Percentiles rank a stretch among this genome's conserved stretches.
These are phyloP conservation scores for Opisthocomus hoazin DNA, from an alignment of 2,113 vertebrate genomes.

Conservation along the genomic window DNA sequence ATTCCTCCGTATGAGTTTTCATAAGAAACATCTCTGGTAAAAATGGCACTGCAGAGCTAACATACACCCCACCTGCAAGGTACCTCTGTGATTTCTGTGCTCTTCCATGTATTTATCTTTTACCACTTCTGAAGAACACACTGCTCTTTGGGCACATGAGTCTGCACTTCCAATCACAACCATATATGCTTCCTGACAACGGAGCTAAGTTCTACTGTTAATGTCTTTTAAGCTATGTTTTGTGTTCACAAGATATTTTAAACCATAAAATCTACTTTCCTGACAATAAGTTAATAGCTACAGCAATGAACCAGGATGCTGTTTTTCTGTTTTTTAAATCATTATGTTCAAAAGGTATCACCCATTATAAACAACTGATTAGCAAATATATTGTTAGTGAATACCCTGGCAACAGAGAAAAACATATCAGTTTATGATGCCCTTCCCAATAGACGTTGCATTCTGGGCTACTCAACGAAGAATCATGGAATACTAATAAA, in stretches of 20 bases:
- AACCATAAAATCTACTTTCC: not conserved
- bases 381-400: not conserved
- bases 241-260: not conserved
- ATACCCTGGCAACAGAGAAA: not conserved
- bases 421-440: not conserved
- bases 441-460: not conserved
- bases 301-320: not conserved
- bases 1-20: not conserved
- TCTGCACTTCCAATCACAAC: not conserved
- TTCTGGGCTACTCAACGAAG: not conserved
- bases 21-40: not conserved
- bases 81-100: not conserved
- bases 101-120: not conserved
- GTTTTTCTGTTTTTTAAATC: too few species aligned
- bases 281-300: not conserved
- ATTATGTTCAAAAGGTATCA: not conserved
- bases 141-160: not conserved
- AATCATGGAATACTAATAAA: not conserved
- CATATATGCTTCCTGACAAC: not conserved
- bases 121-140: not conserved
- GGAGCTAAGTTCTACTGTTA: not conserved
- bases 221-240: not conserved
- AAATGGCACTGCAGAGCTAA: not conserved
- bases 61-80: not conserved
- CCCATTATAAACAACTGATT: not conserved